These are phyloP conservation scores for Catharus minimus DNA, from an alignment of 2,113 vertebrate species.

Conservation along the genomic window DNA sequence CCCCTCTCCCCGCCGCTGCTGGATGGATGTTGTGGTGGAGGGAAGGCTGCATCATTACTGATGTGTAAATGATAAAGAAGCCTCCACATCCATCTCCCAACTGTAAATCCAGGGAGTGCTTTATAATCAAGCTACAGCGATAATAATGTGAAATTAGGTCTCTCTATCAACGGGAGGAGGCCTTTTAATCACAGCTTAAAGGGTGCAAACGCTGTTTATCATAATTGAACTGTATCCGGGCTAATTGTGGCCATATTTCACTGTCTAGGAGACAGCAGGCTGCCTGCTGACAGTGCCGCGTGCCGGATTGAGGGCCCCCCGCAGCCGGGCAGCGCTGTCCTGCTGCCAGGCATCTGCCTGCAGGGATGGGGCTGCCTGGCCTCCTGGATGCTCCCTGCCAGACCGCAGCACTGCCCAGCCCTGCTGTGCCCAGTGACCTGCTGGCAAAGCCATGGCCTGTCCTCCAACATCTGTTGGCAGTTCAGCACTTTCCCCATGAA, in stretches of 20 bases:
- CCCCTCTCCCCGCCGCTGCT: not conserved
- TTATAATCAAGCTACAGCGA: conserved; percentile 85
- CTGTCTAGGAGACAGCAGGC: conserved; percentile 83
- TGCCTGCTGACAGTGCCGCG: conserved; percentile 56
- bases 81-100: conserved; percentile 74
- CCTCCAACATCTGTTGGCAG: fast-evolving
- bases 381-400: not conserved
- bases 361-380: not conserved
- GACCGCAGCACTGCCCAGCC: not conserved
- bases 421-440: fast-evolving
- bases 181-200: conserved; percentile 97
- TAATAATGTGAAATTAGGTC: conserved; percentile 97
- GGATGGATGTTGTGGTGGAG: conserved; percentile 83
- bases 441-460: not conserved
- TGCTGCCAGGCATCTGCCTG: not conserved
- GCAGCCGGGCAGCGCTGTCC: not conserved
- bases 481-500: fast-evolving
- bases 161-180: conserved; percentile 92
- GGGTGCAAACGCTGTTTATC: conserved; percentile 91
- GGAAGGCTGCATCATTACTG: conserved; percentile 81
- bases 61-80: conserved; percentile 96
- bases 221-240: conserved; percentile 96
- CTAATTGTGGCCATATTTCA: conserved; percentile 99
- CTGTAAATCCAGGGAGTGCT: conserved; percentile 79
- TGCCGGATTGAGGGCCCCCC: conserved; percentile 22